Evolutionary conservation across 2,113 vertebrate genomes (phyloP), one percentile per base, ranked within the genome.

Genomic region (Seriola quinqueradiata): DNA sequence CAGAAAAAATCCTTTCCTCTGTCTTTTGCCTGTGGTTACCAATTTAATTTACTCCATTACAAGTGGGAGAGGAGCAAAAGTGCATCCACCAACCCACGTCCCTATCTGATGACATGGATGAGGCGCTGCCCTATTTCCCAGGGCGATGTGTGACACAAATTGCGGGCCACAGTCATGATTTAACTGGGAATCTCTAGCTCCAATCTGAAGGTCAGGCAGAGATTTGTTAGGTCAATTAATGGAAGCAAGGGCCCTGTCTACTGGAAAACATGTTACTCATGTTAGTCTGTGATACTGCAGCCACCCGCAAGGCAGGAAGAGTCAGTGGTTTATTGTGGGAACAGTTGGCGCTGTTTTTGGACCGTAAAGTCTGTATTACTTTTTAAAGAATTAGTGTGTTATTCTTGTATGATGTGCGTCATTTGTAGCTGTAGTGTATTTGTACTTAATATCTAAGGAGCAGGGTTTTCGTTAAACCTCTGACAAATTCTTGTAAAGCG

Each of bases 101-200:
- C 75, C 67, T 54, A 23, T 80, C 77, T 85, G 91, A 82, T 87
- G 88, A 89, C 87, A 91, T n/a, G 72, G 75, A 76, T 78, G 65
- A 82, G 86, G 89, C 82, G 17, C 80, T 91, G 92, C 40, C 92
- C 90, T 78, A 90, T 90, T 90, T 91, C 92, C 92, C 84, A 81
- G 79, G 91, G 92, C 89, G 59, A 66, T 77, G 84, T 48, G 57
- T 86, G 92, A 92, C 90, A 90, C 77, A 89, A 81, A 90, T 63
- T 59, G 73, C 72, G 75, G 72, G 60, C 52, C 60, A 40, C 70
- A 40, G 67, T 65, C 52, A 54, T n/a, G 78, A 75, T 83, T 87
- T 83, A 70, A 83, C 79, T 54, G 79, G 84, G 90, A 89, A 89
- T 90, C 88, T 87, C 73, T 57, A 23, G 50, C 82, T 77, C 79